Evolutionary conservation across 2,113 vertebrate species (phyloP), one percentile per base, ranked within the genome.

Genomic region (Corydoras maculifer): DNA sequence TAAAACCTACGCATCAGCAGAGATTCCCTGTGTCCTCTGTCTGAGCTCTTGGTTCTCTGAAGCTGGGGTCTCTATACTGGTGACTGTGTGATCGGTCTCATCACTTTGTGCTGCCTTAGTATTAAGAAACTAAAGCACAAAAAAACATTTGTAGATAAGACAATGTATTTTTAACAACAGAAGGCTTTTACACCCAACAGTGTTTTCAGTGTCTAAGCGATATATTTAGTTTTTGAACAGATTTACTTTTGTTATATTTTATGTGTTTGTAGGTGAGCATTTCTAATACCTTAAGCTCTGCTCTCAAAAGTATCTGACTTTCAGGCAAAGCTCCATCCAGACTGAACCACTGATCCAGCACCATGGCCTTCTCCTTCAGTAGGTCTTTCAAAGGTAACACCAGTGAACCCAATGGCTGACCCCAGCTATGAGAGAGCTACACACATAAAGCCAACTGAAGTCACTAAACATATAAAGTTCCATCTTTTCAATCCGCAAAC

Each of bases 291-390:
- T 92, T 91, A 9, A 97, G 85, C 35, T 89, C 87, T 6, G 81
- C 88, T 81, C 90, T 90, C 80, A 97, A 80, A 1, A 97, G 82
- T 76, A 96, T 83, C 82, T 95, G 91, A 74, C 88, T 91, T 81
- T 84, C 83, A 8, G 91, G 84, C 14, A 89, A 83, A 2, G 86
- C 90, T 59, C 84, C 90, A 51, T 77, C 84, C 81, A 96, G 86
- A 0, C 54, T 73, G 32, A 95, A 79, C 95, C 95, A 96, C 7
- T 64, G 85, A 76, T 97, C 95, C 64, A 94, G 77, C 55, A 88
- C 86, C 61, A 96, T 80, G 48, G 14, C 86, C 5, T 88, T 87
- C 14, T 88, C 84, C 6, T 32, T 51, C 35, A 97, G 84, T 58
- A 96, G 77, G 70, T 92, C 90, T 0, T 80, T 86, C 61, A 95